Percentiles rank a stretch among this genome's conserved stretches.
These are phyloP conservation scores for Hippocampus abdominalis DNA, from an alignment of 2,113 vertebrate genomes.

Conservation along the genomic window DNA sequence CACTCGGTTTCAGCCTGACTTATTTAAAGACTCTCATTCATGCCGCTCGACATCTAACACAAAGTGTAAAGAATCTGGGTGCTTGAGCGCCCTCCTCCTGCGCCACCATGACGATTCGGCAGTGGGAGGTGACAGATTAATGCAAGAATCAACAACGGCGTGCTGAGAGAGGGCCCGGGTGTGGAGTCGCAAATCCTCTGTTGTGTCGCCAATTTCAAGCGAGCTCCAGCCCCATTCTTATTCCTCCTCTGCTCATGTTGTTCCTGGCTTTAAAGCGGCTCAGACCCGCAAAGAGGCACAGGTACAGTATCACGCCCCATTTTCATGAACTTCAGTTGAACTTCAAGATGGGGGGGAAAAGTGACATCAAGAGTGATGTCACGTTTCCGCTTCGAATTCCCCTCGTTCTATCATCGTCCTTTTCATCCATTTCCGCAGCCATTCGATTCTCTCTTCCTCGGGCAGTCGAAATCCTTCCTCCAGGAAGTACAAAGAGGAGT, in stretches of 20 bases:
- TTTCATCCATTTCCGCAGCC: too few species aligned
- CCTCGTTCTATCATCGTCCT: too few species aligned
- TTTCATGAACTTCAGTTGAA: neutral
- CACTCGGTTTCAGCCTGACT: slow-evolving; percentile 5
- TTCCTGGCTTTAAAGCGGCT: neutral
- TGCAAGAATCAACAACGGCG: slow-evolving; percentile 55
- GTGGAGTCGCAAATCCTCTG: slow-evolving; percentile 28
- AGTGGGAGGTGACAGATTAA: slow-evolving; percentile 49
- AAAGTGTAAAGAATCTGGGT: slow-evolving; percentile 26
- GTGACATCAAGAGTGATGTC: too few species aligned
- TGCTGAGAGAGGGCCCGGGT: slow-evolving; percentile 41
- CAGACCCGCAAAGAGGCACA: neutral
- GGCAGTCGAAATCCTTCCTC: too few species aligned
- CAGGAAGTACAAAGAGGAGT: too few species aligned
- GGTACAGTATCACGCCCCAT: neutral
- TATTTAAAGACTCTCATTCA: slow-evolving; percentile 37
- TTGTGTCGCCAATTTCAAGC: slow-evolving; percentile 27
- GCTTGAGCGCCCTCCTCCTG: slow-evolving; percentile 29
- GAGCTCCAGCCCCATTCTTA: slow-evolving; percentile 20
- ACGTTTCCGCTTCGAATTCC: too few species aligned
- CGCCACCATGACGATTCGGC: slow-evolving; percentile 37
- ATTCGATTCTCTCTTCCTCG: too few species aligned
- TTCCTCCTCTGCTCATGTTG: slow-evolving; percentile 27
- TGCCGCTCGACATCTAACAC: slow-evolving; percentile 39
- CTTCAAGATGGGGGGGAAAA: too few species aligned